Base-by-base conservation (phyloP, 35 echinoderm and acorn worm species). In the Antedon bifida region DNA sequence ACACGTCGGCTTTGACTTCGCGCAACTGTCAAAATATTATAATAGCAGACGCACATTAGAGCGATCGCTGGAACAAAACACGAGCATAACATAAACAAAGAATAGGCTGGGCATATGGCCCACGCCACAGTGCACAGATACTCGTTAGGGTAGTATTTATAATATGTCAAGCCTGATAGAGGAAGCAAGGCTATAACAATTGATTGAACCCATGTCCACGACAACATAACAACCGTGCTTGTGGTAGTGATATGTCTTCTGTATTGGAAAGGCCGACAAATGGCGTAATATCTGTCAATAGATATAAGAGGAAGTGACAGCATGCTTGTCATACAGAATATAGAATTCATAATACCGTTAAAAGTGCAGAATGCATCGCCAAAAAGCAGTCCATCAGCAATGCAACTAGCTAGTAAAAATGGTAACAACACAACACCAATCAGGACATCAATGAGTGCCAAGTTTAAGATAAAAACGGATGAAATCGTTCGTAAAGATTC, bases 91-190 rank as follows among this genome's bases (percentile, higher is more conserved):
- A 82, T 64, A 16, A 74, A 73, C 5, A 84, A 0, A 0, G 92
- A 85, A 77, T 87, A 94, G 21, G 73, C 46, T 21, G 45, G 26
- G n/a, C 83, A 44, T 1, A 44, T 31, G 12, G 31, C 80, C 92
- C 92, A 94, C 34, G 89, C 85, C 17, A 86, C 82, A 3, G 92
- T 87, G 30, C 92, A 94, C 11, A 94, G 42, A 42, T 94, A 88
- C 30, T 94, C 88, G 8, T 34, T 78, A 0, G 39, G 35, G 11
- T 90, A 86, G 87, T 83, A 87, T 0, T n/a, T 80, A 46, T 87
- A 94, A n/a, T 44, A 39, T 17, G 92, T 79, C 92, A 85, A 90
- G 10, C 88, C 85, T 31, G 86, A 46, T 12, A 90, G 19, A 1
- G 92, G 92, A 17, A 86, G 32, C 10, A 87, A 32, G 14, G 88